Conservation (phyloP, 2,113 vertebrate genomes). For the Bucco capensis region DNA sequence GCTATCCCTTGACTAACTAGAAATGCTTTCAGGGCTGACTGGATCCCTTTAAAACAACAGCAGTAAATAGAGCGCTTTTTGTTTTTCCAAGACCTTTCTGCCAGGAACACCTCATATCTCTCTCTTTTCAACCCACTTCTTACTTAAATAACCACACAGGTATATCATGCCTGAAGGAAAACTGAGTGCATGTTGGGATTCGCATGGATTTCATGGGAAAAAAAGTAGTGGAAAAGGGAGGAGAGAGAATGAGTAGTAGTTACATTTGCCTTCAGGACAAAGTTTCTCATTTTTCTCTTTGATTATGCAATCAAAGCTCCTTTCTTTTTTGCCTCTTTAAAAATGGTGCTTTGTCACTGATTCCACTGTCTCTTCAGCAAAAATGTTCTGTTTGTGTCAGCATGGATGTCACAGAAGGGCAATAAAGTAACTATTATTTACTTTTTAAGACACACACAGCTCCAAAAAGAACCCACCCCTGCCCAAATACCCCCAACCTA, state of each 20-base stretch:
- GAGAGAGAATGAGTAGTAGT: constrained; percentile 32
- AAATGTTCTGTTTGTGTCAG: background rate
- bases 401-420: background rate
- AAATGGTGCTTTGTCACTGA: constrained; percentile 14
- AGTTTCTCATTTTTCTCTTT: constrained; percentile 59
- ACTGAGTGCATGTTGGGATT: constrained; percentile 57
- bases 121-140: constrained; percentile 21
- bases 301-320: constrained; percentile 33
- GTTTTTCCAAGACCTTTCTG: background rate
- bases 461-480: background rate
- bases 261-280: constrained; percentile 55
- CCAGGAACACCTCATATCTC: background rate
- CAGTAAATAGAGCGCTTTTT: background rate
- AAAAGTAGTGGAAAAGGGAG: constrained; percentile 50
- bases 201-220: constrained; percentile 63
- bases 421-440: background rate
- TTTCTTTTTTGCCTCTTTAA: background rate
- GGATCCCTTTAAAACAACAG: background rate
- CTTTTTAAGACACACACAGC: background rate
- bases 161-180: constrained; percentile 58
- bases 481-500: background rate
- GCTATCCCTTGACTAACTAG: background rate
- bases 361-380: background rate
- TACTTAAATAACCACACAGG: constrained; percentile 37
- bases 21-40: background rate